These are phyloP conservation scores for Montipora cactus DNA, from an alignment of 64 coral and sea anemone genomes.

Conservation along the genomic window DNA sequence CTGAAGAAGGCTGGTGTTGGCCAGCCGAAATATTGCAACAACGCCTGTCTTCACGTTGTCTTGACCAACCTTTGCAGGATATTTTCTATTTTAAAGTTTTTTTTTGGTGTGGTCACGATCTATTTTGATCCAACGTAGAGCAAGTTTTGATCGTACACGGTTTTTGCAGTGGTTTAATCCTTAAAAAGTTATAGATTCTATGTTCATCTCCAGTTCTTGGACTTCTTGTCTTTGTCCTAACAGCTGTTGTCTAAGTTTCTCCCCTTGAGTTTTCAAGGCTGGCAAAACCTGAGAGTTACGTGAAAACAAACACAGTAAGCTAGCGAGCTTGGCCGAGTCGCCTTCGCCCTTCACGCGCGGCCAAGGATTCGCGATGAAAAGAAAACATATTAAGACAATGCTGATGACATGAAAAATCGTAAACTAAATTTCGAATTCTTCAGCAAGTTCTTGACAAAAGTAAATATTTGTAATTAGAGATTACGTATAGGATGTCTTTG, in stretches of 20 bases:
- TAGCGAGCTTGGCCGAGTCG: constrained; percentile 3
- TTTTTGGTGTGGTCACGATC: too few relatives aligned
- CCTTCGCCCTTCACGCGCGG: background rate
- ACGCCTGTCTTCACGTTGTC: too few relatives aligned
- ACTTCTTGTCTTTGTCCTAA: background rate
- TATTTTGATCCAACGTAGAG: too few relatives aligned
- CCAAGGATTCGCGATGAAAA: constrained; percentile 1
- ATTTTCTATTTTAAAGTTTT: too few relatives aligned
- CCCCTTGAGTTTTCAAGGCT: background rate
- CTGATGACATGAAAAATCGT: background rate
- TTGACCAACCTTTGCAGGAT: too few relatives aligned
- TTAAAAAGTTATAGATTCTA: constrained; percentile 66
- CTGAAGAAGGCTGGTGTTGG: too few relatives aligned
- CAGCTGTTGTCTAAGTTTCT: constrained; percentile 19
- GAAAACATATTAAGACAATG: background rate
- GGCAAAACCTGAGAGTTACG: background rate
- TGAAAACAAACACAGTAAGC: background rate
- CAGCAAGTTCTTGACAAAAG: background rate
- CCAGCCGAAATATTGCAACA: too few relatives aligned
- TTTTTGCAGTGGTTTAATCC: too few relatives aligned
- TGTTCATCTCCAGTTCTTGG: constrained; percentile 29
- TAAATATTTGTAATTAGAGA: constrained; percentile 3
- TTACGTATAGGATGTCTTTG: background rate
- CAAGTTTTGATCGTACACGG: too few relatives aligned
- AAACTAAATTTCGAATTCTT: constrained; percentile 9